Base-by-base conservation (phyloP, 2,113 vertebrate species). In the Rhabdomys dilectus region DNA sequence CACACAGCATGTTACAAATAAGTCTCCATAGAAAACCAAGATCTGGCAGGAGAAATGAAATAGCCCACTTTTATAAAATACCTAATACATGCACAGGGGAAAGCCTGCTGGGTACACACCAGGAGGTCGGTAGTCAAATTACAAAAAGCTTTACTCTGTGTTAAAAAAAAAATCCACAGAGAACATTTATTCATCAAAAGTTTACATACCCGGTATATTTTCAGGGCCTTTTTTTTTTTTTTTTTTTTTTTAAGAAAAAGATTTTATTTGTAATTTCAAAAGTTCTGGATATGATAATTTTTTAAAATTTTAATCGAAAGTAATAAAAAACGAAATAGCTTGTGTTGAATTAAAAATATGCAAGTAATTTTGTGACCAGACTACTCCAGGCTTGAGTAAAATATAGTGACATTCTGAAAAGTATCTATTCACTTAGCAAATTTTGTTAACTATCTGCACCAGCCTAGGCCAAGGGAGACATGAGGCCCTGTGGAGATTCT, bases 151-250 rank as follows among this genome's bases (percentile, higher is more conserved):
- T 81, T 39, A 29, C 48, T 84, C 66, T 26, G 1, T 62, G n/a
- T 81, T 19, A 91, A 91, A 66, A 91, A 91, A 66, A 68, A 78
- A 91, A 94, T 70, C 60, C 45, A 60, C 89, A 88, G 88, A 58
- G 78, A 87, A 88, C 66, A 88, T 77, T 93, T 91, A 64, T 64
- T 77, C 29, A 31, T 64, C 39, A 87, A 87, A 85, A 66, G 42
- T 31, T 64, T 62, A 89, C 34, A 53, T 51, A 22, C 24, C 31
- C 42, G 45, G 1, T 48, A 24, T 68, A 2, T 84, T 48, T 94
- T 62, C 56, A 84, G 80, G 26, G 16, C 26, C 45, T 76, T 45
- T 29, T 19, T 17, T 64, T 31, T 80, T 56, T 53, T 12, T 76
- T 76, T 45, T 29, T 19, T 17, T 64, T 31, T 80, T 56, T 53